Percentiles rank a stretch among this genome's conserved stretches.
These are phyloP conservation scores for Polypterus senegalus DNA, from an alignment of 2,113 vertebrate species.

Conservation along the genomic window DNA sequence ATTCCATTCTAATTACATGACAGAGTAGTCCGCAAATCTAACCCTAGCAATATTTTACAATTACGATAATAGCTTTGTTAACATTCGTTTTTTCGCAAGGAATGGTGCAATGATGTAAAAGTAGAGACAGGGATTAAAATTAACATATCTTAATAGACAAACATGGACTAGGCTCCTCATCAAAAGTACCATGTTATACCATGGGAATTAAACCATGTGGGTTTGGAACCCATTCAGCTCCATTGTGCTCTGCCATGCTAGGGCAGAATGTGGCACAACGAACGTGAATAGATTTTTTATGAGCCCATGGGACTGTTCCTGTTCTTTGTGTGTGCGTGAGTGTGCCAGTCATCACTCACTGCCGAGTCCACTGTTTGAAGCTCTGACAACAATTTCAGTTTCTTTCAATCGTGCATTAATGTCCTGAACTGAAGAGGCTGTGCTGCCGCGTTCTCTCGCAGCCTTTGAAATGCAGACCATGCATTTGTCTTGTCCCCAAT, in stretches of 20 bases:
- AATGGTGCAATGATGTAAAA: conserved; percentile 22
- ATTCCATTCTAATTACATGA: neutral
- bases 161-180: conserved; percentile 29
- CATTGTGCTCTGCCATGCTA: conserved; percentile 21
- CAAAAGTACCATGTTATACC: conserved; percentile 25
- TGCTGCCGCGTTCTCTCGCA: conserved; percentile 48
- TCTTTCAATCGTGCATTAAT: conserved; percentile 35
- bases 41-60: neutral
- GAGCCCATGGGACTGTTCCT: conserved; percentile 20
- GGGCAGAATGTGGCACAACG: conserved; percentile 13
- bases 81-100: conserved; percentile 14
- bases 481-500: conserved; percentile 52
- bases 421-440: conserved; percentile 39
- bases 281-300: conserved; percentile 16
- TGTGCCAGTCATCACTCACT: no score
- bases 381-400: conserved; percentile 22
- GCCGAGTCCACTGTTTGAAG: conserved; percentile 20
- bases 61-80: conserved; percentile 4
- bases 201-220: conserved; percentile 27
- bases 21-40: neutral
- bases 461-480: conserved; percentile 41
- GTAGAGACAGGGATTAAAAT: conserved; percentile 32
- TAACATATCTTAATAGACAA: conserved; percentile 38
- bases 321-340: no score
- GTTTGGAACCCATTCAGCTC: conserved; percentile 21